A percentile compares a stretch with the other conserved stretches of the same genome.
These are phyloP conservation scores for Flexamia atlantica DNA, from an alignment of 2,888 invertebrate species.

Conservation along the genomic window DNA sequence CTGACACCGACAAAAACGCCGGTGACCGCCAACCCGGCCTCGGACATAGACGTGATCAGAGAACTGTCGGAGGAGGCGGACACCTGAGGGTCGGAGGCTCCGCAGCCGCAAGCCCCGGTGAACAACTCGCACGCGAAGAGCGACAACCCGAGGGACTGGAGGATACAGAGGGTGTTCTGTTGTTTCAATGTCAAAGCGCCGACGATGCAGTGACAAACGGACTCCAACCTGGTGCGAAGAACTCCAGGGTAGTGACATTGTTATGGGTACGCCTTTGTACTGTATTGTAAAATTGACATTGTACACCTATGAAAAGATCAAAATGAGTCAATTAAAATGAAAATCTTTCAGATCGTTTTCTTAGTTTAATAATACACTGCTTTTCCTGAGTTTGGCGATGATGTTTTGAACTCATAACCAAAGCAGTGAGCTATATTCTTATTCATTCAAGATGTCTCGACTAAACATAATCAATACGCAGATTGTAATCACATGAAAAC, in stretches of 20 bases:
- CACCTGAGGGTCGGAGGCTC: constrained; percentile 58
- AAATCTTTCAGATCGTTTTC: background rate
- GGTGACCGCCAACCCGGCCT: constrained; percentile 39
- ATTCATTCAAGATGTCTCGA: too few species aligned
- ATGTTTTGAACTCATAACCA: too few species aligned
- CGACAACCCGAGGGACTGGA: constrained; percentile 66
- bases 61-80: constrained; percentile 57
- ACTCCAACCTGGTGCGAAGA: constrained; percentile 49
- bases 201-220: constrained; percentile 65
- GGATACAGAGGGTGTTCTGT: constrained; percentile 68
- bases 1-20: constrained; percentile 12
- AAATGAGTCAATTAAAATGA: background rate
- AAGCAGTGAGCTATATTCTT: too few species aligned
- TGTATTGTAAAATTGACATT: background rate
- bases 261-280: constrained; percentile 26
- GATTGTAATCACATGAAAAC: too few species aligned
- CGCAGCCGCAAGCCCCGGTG: constrained; percentile 30
- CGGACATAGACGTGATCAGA: constrained; percentile 47
- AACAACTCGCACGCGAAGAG: constrained; percentile 59
- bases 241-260: constrained; percentile 36
- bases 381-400: background rate
- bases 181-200: constrained; percentile 66
- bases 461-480: too few species aligned
- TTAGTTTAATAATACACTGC: background rate
- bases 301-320: background rate